Evolutionary conservation across 2,113 vertebrate genomes (phyloP).

Genomic region (Polypterus senegalus): DNA sequence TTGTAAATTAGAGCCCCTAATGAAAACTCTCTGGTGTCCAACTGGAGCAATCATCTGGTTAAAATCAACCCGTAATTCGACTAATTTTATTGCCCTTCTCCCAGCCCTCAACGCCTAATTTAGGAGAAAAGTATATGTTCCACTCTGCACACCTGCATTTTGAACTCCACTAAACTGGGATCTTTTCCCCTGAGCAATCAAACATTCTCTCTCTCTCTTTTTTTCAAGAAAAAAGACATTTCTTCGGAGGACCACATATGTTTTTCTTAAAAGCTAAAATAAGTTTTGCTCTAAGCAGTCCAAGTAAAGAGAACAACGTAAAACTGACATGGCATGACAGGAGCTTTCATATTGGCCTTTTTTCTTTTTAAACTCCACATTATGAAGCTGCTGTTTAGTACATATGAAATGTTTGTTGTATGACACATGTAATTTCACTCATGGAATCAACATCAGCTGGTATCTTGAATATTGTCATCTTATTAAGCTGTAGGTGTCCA

Average conservation of each 20-base stretch:
- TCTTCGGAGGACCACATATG: constrained; percentile 15
- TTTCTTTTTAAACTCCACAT: too few species aligned
- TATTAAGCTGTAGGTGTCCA: too few species aligned
- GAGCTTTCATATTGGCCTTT: too few species aligned
- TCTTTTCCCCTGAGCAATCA: constrained; percentile 22
- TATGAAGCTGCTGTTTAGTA: too few species aligned
- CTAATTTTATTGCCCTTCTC: constrained; percentile 85
- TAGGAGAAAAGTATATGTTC: constrained; percentile 84
- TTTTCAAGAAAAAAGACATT: constrained; percentile 2
- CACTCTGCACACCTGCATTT: constrained; percentile 84
- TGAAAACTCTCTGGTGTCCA: constrained; percentile 88
- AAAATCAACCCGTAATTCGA: constrained; percentile 97
- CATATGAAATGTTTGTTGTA: too few species aligned
- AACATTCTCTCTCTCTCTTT: constrained; percentile 9
- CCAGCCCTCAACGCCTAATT: constrained; percentile 86
- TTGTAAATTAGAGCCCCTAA: constrained; percentile 96
- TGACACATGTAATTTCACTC: too few species aligned
- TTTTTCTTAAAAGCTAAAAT: constrained; percentile 11
- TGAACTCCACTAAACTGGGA: constrained; percentile 41
- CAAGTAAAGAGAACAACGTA: too few species aligned
- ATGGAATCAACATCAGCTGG: too few species aligned
- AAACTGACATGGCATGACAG: too few species aligned
- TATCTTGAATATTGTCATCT: too few species aligned
- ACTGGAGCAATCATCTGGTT: constrained; percentile 97
- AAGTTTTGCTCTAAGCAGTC: too few species aligned